These are phyloP conservation scores for Hylia prasina DNA, from an alignment of 2,113 vertebrate species.

Conservation along the genomic window DNA sequence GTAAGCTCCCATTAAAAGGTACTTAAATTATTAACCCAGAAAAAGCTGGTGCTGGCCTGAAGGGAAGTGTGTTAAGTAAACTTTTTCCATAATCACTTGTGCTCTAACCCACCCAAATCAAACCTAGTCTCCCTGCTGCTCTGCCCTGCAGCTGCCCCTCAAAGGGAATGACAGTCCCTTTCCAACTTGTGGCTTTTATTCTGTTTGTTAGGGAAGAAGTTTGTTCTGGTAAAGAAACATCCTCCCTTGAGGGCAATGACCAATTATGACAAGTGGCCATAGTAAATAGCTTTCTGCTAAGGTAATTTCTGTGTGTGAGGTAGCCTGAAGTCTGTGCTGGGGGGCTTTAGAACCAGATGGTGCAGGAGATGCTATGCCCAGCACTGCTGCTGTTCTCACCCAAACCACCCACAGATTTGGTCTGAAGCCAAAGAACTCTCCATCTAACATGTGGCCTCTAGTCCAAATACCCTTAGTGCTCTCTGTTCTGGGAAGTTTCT, in stretches of 20 bases:
- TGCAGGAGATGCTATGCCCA: neutral
- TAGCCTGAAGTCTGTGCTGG: neutral
- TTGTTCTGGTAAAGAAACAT: neutral
- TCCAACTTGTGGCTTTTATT: neutral
- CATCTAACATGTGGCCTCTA: neutral
- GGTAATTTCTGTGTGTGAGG: neutral
- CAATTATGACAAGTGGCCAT: conserved; percentile 13
- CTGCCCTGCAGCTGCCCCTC: neutral
- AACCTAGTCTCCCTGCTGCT: neutral
- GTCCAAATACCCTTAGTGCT: neutral
- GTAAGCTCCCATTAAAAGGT: neutral
- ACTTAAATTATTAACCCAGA: neutral
- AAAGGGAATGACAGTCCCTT: neutral
- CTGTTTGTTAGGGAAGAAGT: neutral
- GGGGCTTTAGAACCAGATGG: neutral
- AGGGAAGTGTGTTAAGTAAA: neutral
- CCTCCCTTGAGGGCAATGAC: neutral
- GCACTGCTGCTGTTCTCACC: neutral
- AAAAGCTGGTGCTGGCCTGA: neutral
- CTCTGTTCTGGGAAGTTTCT: neutral
- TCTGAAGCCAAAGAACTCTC: neutral
- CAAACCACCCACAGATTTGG: neutral
- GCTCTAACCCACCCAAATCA: neutral
- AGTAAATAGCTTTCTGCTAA: conserved; percentile 45
- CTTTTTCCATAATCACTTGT: neutral